phyloP scores from a whole-genome alignment of 2,888 invertebrate genomes.

The Ctenicera cuprea region DNA sequence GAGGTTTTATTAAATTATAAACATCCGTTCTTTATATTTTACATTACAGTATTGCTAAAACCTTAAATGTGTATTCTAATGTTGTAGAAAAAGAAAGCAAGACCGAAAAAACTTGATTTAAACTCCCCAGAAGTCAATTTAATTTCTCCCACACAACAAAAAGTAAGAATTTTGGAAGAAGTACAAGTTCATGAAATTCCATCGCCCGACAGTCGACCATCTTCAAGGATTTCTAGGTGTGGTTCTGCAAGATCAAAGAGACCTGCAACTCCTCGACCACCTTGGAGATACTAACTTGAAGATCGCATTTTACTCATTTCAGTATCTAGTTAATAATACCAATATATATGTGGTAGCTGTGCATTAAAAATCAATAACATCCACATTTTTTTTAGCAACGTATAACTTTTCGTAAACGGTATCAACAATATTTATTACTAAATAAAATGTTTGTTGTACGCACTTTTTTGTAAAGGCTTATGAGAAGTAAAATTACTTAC shows the following conservation, averaged over 20 bases:
- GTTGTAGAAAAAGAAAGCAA: conserved; percentile 45
- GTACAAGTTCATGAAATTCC: conserved; percentile 55
- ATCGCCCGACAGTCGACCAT: conserved; percentile 57
- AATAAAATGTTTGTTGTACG: no score
- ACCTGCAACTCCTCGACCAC: conserved; percentile 61
- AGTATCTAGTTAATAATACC: neutral
- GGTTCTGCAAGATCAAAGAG: conserved; percentile 60
- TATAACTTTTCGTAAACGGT: no score
- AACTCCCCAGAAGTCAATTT: conserved; percentile 53
- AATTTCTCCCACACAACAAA: conserved; percentile 54
- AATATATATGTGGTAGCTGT: neutral
- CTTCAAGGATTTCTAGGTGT: conserved; percentile 61
- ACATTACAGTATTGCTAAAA: neutral
- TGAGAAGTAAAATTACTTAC: no score
- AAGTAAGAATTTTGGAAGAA: conserved; percentile 60
- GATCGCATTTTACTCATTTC: neutral
- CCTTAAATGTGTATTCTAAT: conserved; percentile 10
- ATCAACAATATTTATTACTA: no score
- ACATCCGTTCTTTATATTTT: neutral
- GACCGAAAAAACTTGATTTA: conserved; percentile 25
- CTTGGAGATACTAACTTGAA: conserved; percentile 64
- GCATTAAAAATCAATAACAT: neutral
- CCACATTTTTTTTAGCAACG: no score
- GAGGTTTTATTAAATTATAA: conserved; percentile 9
- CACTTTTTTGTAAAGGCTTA: no score